A percentile compares a stretch with the other conserved stretches of the same genome.
Conservation (phyloP, 2,797 vertebrate species). For the Malurus leucopterus region DNA sequence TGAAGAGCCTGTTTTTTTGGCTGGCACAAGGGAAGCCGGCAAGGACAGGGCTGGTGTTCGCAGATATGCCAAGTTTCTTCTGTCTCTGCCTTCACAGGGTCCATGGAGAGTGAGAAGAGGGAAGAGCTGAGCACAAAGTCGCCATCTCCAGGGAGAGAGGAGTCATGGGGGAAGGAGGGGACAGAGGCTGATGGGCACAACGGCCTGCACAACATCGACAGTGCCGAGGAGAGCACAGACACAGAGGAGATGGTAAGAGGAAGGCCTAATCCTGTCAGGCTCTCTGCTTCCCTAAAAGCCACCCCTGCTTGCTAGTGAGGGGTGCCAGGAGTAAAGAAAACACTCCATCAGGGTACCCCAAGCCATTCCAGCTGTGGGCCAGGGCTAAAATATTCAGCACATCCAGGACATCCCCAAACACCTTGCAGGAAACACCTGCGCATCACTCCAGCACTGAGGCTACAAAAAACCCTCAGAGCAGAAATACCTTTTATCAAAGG, state of each 20-base stretch:
- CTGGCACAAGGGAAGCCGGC: neutral
- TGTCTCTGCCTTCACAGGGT: neutral
- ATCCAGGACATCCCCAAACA: neutral
- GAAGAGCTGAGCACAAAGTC: neutral
- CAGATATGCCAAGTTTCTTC: neutral
- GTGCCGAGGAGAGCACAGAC: conserved; percentile 7
- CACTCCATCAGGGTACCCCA: neutral
- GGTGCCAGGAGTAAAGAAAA: neutral
- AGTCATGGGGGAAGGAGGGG: neutral
- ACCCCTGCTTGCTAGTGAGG: neutral
- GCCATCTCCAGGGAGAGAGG: neutral
- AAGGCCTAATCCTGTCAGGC: fast-evolving
- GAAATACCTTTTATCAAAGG: neutral
- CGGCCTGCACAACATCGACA: neutral
- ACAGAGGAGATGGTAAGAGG: neutral
- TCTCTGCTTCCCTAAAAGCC: neutral
- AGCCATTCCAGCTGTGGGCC: neutral
- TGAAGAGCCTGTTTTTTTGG: fast-evolving
- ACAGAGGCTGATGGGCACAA: neutral
- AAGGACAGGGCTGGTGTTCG: neutral
- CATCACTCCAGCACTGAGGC: neutral
- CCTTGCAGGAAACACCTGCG: neutral
- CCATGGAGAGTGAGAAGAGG: conserved; percentile 18
- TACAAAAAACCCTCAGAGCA: fast-evolving
- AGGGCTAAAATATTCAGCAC: fast-evolving